A percentile compares a stretch with the other conserved stretches of the same genome.
Conservation (phyloP, 2,888 invertebrate genomes). For the Volucella zonaria region DNA sequence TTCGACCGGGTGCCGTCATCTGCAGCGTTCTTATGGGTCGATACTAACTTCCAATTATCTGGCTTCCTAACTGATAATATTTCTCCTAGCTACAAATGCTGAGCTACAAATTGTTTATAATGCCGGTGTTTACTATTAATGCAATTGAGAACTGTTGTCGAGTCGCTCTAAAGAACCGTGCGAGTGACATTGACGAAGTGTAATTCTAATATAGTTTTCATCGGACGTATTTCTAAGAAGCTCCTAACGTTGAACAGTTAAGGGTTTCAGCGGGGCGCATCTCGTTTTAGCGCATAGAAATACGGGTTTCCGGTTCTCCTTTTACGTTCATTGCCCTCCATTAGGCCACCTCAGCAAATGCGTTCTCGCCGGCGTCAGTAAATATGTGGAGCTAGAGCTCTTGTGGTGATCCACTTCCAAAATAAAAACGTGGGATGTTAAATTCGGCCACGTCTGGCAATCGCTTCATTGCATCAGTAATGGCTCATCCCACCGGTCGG, state of each 20-base stretch:
- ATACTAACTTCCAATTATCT: constrained; percentile 71
- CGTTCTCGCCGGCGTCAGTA: constrained; percentile 53
- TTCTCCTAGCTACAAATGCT: constrained; percentile 49
- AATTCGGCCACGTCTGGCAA: constrained; percentile 5
- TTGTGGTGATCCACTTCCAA: constrained; percentile 12
- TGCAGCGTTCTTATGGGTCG: constrained; percentile 31
- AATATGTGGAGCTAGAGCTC: constrained; percentile 59
- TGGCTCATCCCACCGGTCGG: constrained; percentile 22
- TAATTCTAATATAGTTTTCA: constrained; percentile 12
- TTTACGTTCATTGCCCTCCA: constrained; percentile 51
- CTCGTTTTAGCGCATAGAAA: constrained; percentile 66
- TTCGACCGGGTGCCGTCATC: constrained; percentile 57
- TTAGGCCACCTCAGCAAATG: constrained; percentile 60
- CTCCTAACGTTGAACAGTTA: constrained; percentile 43
- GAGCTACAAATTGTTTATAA: constrained; percentile 60
- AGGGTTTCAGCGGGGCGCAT: constrained; percentile 43
- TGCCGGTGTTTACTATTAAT: constrained; percentile 70
- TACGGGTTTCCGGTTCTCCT: constrained; percentile 29
- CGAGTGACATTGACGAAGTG: constrained; percentile 27
- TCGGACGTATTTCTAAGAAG: constrained; percentile 41
- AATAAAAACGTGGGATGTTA: constrained; percentile 20
- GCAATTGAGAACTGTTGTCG: constrained; percentile 70
- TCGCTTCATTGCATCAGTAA: constrained; percentile 3
- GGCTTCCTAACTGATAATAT: constrained; percentile 28
- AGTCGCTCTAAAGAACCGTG: constrained; percentile 40